Evolutionary conservation across 2,888 invertebrate genomes (phyloP).

Genomic region (Ormyrus nitidulus): DNA sequence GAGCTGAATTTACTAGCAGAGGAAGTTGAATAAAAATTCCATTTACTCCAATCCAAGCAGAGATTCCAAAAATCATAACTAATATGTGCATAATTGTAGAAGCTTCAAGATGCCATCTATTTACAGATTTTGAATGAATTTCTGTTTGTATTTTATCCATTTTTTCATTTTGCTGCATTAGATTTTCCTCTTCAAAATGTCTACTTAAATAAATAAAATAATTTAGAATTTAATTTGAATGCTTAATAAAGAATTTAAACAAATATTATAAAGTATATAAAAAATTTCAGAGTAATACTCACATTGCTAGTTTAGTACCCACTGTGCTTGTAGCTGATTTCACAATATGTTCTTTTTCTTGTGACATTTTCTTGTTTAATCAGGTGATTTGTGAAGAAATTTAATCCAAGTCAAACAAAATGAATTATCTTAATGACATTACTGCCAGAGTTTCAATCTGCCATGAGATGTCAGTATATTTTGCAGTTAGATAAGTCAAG

Average conservation of each 20-base stretch:
- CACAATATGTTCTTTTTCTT: background rate
- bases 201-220: constrained; percentile 35
- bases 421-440: background rate
- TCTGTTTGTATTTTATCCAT: constrained; percentile 8
- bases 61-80: constrained; percentile 85
- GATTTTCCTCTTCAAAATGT: constrained; percentile 22
- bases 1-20: constrained; percentile 84
- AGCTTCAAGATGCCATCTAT: constrained; percentile 23
- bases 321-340: background rate
- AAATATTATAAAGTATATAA: too few species aligned
- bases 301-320: constrained; percentile 25
- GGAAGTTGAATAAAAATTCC: constrained; percentile 91
- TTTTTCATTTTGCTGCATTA: constrained; percentile 19
- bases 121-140: background rate
- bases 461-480: too few species aligned
- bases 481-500: too few species aligned
- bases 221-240: background rate
- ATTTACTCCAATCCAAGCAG: constrained; percentile 92
- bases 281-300: constrained; percentile 10
- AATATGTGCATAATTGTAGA: constrained; percentile 80
- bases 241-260: too few species aligned
- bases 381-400: constrained; percentile 9
- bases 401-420: constrained; percentile 23
- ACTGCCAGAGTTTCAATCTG: background rate
- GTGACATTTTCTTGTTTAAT: constrained; percentile 37